Percentiles rank a stretch among this genome's conserved stretches.
Evolutionary conservation across 2,797 vertebrate species (phyloP).

Genomic region (Danio aesculapii): DNA sequence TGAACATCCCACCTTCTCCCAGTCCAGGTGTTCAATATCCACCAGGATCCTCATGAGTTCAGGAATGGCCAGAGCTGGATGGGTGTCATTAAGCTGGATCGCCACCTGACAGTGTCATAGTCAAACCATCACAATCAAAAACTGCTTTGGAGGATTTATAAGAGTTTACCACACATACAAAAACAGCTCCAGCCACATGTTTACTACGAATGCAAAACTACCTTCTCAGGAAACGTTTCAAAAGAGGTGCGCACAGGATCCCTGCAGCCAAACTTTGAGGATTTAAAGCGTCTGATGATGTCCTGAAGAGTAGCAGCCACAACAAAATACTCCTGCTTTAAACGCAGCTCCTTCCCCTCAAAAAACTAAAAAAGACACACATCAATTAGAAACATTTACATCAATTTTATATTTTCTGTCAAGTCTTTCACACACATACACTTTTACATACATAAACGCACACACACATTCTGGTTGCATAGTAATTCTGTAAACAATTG

Average conservation of each 20-base stretch:
- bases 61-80: constrained; percentile 87
- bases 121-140: neutral
- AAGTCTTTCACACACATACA: too few species aligned
- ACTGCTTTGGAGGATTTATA: neutral
- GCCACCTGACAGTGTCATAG: constrained; percentile 76
- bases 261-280: constrained; percentile 88
- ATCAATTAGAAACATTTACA: neutral
- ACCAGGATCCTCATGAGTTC: constrained; percentile 88
- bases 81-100: constrained; percentile 89
- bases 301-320: constrained; percentile 89
- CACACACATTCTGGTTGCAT: neutral
- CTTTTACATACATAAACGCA: too few species aligned
- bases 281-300: constrained; percentile 88
- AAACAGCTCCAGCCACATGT: neutral
- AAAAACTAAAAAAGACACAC: constrained; percentile 77
- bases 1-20: constrained; percentile 80
- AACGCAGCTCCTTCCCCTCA: constrained; percentile 87
- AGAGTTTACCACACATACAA: neutral
- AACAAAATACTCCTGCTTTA: constrained; percentile 90
- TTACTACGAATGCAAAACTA: constrained; percentile 48
- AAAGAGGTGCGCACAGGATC: constrained; percentile 85
- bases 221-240: constrained; percentile 87
- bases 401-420: neutral
- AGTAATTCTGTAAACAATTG: neutral
- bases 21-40: constrained; percentile 85